phyloP scores from a whole-genome alignment of 2,797 vertebrate genomes.

The Harpagifer antarcticus region DNA sequence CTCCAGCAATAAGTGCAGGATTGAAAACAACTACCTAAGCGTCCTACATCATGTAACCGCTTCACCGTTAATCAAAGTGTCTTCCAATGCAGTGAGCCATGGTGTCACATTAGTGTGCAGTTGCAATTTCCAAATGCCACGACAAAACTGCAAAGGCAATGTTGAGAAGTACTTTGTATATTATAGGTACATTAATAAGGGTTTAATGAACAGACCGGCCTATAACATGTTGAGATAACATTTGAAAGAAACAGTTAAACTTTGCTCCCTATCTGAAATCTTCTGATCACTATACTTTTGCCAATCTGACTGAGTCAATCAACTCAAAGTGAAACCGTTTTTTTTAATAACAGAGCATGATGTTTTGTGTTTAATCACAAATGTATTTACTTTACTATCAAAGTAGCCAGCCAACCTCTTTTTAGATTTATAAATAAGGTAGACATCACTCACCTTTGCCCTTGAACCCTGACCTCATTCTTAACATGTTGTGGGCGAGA shows the following conservation, averaged over 20 bases:
- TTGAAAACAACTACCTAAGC: constrained; percentile 20
- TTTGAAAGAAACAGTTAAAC: constrained; percentile 4
- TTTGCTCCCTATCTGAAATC: constrained; percentile 14
- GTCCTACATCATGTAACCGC: not conserved
- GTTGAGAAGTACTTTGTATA: too few species aligned
- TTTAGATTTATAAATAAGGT: not conserved
- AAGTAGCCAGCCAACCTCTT: not conserved
- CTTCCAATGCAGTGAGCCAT: not conserved
- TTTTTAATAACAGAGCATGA: not conserved
- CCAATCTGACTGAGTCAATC: constrained; percentile 16
- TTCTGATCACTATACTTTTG: constrained; percentile 15
- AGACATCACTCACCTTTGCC: constrained; percentile 1
- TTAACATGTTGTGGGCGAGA: not conserved
- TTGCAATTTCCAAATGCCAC: not conserved
- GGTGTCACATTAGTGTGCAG: not conserved
- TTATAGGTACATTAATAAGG: constrained; percentile 4
- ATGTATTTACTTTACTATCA: not conserved
- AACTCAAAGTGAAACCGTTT: constrained; percentile 24
- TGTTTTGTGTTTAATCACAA: not conserved
- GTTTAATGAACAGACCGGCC: constrained; percentile 3
- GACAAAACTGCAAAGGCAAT: not conserved
- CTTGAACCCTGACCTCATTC: constrained; percentile 2
- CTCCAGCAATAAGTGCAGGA: constrained; percentile 6
- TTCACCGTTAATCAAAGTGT: constrained; percentile 1
- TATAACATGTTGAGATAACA: constrained; percentile 10